Conservation (phyloP, 2,113 vertebrate genomes). For the Pungitius pungitius region DNA sequence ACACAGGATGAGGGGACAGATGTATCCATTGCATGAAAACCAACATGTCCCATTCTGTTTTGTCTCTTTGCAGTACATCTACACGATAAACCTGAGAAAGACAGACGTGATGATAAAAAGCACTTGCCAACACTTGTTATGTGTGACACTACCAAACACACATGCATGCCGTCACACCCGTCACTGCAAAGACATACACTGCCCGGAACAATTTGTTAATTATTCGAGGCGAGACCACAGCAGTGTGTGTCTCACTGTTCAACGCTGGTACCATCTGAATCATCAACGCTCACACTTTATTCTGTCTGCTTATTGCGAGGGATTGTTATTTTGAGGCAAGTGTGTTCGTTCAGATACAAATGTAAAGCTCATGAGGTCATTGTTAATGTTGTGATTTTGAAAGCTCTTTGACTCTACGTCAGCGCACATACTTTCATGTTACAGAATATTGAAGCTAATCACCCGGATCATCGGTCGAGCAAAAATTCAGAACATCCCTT, state of each 20-base stretch:
- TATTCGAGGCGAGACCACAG: constrained; percentile 17
- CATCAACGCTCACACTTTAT: constrained; percentile 14
- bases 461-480: background rate
- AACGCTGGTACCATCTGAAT: constrained; percentile 23
- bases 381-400: background rate
- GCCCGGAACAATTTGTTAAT: constrained; percentile 23
- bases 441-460: background rate
- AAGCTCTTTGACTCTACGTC: background rate
- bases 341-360: background rate
- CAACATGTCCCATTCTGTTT: background rate
- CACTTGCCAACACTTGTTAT: constrained; percentile 16
- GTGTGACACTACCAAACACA: constrained; percentile 4
- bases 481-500: background rate
- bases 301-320: background rate
- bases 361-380: background rate
- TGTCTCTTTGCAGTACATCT: background rate
- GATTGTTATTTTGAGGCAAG: constrained; percentile 5
- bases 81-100: background rate
- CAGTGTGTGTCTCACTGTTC: constrained; percentile 16
- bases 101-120: constrained; percentile 17
- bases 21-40: constrained; percentile 12
- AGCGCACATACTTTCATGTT: background rate
- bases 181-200: background rate
- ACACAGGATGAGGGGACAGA: constrained; percentile 17
- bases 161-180: constrained; percentile 9